Evolutionary conservation across 1,140 invertebrate genomes (phyloP).

Genomic region (Dendrolimus punctatus): DNA sequence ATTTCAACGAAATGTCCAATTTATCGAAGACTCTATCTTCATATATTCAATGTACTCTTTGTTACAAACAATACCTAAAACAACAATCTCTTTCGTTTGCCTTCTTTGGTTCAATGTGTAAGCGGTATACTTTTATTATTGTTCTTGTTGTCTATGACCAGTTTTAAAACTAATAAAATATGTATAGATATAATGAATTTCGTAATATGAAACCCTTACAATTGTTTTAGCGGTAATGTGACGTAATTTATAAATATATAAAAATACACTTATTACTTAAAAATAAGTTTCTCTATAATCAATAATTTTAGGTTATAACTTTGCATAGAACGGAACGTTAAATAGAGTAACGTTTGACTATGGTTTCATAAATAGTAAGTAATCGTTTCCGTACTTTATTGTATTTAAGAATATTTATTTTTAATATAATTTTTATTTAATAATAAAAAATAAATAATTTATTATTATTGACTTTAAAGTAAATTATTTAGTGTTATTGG

Average conservation of each 20-base stretch:
- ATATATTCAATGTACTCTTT: too few relatives aligned
- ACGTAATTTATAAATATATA: neutral
- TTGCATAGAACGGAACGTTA: constrained; percentile 17
- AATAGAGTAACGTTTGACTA: constrained; percentile 15
- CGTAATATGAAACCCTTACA: neutral
- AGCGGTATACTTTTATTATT: too few relatives aligned
- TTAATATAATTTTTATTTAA: constrained; percentile 7
- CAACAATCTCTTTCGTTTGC: too few relatives aligned
- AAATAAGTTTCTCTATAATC: neutral
- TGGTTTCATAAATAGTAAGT: constrained; percentile 19
- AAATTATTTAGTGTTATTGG: constrained; percentile 8
- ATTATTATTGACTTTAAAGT: constrained; percentile 1
- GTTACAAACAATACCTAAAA: too few relatives aligned
- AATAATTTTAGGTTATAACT: neutral
- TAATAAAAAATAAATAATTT: neutral
- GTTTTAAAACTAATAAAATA: neutral
- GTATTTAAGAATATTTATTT: constrained; percentile 1
- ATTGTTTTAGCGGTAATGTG: neutral
- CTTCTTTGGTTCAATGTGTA: too few relatives aligned
- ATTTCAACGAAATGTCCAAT: too few relatives aligned
- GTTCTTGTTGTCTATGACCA: neutral
- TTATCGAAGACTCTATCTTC: too few relatives aligned
- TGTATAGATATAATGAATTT: constrained; percentile 1
- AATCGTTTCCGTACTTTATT: constrained; percentile 15
- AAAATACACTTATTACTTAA: neutral